phyloP scores from a whole-genome alignment of 1,140 invertebrate species.

The Drosophila orena region DNA sequence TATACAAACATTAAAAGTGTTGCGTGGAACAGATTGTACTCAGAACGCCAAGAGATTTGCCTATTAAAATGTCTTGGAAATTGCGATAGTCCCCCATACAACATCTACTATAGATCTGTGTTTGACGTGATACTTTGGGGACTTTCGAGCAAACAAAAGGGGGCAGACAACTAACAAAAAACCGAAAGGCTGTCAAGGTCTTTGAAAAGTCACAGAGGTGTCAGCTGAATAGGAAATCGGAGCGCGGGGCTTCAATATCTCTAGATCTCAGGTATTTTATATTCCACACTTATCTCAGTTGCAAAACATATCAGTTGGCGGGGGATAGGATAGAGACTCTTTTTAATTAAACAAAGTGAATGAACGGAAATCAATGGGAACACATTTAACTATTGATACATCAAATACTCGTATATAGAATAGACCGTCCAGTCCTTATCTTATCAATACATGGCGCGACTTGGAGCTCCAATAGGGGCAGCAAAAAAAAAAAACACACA shows the following conservation, averaged over 20 bases:
- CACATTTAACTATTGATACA: slow-evolving; percentile 3
- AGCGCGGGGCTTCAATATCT: slow-evolving; percentile 37
- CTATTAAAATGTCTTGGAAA: slow-evolving; percentile 31
- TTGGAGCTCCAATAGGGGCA: slow-evolving; percentile 14
- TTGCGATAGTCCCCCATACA: slow-evolving; percentile 15
- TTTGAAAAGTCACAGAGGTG: slow-evolving; percentile 65
- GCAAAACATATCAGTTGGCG: slow-evolving; percentile 14
- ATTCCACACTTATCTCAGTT: slow-evolving; percentile 18
- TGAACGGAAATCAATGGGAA: slow-evolving; percentile 65
- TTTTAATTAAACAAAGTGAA: slow-evolving; percentile 68
- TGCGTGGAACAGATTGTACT: slow-evolving; percentile 28
- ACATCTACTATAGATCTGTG: slow-evolving; percentile 12
- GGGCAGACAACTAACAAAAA: neutral
- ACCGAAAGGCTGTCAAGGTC: slow-evolving; percentile 62
- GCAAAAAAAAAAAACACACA: slow-evolving; percentile 8
- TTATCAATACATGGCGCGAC: slow-evolving; percentile 29
- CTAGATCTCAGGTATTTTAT: slow-evolving; percentile 23
- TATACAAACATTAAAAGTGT: slow-evolving; percentile 39
- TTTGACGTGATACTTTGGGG: slow-evolving; percentile 29
- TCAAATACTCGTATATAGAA: slow-evolving; percentile 1
- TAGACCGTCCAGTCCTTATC: slow-evolving; percentile 20
- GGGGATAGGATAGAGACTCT: slow-evolving; percentile 8
- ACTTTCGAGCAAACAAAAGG: slow-evolving; percentile 19
- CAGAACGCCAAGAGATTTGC: slow-evolving; percentile 13
- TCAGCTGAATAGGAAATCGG: slow-evolving; percentile 46